phyloP scores from a whole-genome alignment of 2,888 invertebrate species.

The Zygothrica quintamaculata region DNA sequence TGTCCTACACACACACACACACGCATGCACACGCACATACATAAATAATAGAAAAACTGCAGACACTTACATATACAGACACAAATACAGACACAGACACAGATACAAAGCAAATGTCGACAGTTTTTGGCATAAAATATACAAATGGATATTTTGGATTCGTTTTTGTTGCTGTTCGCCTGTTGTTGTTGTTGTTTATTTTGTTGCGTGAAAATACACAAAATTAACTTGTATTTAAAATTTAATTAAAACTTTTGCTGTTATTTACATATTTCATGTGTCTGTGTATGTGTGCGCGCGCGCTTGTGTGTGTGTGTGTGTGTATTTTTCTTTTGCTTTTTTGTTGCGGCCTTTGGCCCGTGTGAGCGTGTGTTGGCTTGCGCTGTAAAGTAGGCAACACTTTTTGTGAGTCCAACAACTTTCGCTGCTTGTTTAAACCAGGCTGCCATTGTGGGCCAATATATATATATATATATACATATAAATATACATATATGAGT shows the following conservation, averaged over 20 bases:
- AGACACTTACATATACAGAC: slow-evolving; percentile 28
- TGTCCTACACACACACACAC: slow-evolving; percentile 28
- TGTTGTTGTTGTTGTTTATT: slow-evolving; percentile 27
- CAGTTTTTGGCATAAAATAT: slow-evolving; percentile 54
- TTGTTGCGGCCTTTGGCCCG: slow-evolving; percentile 21
- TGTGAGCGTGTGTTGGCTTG: too few relatives aligned
- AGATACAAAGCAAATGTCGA: slow-evolving; percentile 24
- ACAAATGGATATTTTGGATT: slow-evolving; percentile 55
- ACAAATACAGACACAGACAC: slow-evolving; percentile 15
- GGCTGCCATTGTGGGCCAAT: too few relatives aligned
- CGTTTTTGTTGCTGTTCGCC: slow-evolving; percentile 25
- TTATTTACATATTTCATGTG: slow-evolving; percentile 62
- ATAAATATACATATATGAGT: too few relatives aligned
- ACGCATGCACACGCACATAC: slow-evolving; percentile 10
- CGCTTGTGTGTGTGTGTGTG: slow-evolving; percentile 17
- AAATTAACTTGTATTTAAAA: slow-evolving; percentile 80
- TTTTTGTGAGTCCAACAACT: slow-evolving; percentile 41
- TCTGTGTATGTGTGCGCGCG: slow-evolving; percentile 13
- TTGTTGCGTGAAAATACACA: slow-evolving; percentile 69
- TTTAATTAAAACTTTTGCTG: slow-evolving; percentile 77
- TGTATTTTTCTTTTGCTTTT: slow-evolving; percentile 12
- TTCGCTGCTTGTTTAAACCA: slow-evolving; percentile 30
- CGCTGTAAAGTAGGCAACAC: slow-evolving; percentile 56
- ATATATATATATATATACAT: too few relatives aligned
- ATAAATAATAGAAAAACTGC: slow-evolving; percentile 50